Percentiles rank a stretch among this genome's conserved stretches.
phyloP scores from a whole-genome alignment of 2,113 vertebrate genomes.

The Hydropotes inermis region DNA sequence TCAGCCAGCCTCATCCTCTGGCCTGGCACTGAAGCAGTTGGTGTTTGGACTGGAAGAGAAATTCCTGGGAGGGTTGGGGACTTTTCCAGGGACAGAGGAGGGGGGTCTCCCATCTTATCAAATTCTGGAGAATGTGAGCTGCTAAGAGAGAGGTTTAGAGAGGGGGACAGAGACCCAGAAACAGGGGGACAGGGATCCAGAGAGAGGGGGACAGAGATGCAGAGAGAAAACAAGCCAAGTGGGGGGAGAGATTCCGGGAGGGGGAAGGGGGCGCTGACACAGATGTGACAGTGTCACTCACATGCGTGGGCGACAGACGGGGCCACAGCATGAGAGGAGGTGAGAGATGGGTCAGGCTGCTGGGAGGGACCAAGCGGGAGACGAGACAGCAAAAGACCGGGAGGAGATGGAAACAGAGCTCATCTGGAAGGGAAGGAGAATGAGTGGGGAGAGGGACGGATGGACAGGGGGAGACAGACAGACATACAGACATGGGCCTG shows the following conservation, averaged over 20 bases:
- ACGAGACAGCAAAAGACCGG: neutral
- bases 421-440: neutral
- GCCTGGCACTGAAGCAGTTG: neutral
- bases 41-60: neutral
- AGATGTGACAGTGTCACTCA: fast-evolving
- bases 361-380: neutral
- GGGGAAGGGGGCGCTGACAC: fast-evolving
- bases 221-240: neutral
- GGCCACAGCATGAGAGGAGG: neutral
- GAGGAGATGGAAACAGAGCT: neutral
- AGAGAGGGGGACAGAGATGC: neutral
- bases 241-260: fast-evolving
- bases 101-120: neutral
- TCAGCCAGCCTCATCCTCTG: neutral
- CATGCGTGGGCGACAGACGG: fast-evolving
- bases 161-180: neutral
- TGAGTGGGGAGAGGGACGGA: neutral
- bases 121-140: neutral
- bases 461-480: neutral
- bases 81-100: fast-evolving
- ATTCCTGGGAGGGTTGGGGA: neutral
- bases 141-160: neutral
- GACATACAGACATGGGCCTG: neutral
- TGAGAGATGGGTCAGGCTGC: neutral
- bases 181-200: neutral